Base-by-base conservation (phyloP, 2,888 invertebrate genomes). In the Lasius platythorax region DNA sequence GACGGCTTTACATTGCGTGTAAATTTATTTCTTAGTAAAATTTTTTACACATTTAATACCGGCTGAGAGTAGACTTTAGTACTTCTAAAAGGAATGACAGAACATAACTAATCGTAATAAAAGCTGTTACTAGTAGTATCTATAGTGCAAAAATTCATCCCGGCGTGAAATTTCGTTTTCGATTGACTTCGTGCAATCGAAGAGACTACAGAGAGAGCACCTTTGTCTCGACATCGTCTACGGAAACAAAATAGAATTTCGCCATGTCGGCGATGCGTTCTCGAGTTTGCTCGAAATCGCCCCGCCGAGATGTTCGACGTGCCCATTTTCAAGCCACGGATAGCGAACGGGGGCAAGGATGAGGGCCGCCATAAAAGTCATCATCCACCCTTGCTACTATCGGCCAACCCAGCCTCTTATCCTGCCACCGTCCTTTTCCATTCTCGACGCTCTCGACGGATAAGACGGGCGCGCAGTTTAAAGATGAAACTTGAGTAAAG, bases 281-380 rank as follows among this genome's bases (percentile, higher is more conserved):
- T 78, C 87, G 78, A 89, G 86, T 75, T 78, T 37, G 50, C 58
- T 79, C 66, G 79, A 83, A 88, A 89, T 89, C 86, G 75, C 74
- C 67, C 82, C 61, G 81, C 37, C 64, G 73, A 67, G 88, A 79
- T 61, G 61, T 73, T 79, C 58, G 61, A 81, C 84, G 73, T 53
- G 73, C 63, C 89, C 75, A 74, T 87, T 89, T 87, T 84, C 87
- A 66, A 68, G 63, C 56, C 78, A 53, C 37, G 67, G 70, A 79
- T 74, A 81, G 73, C 82, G 63, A 30, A 15, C 18, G 58, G 64
- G 82, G 18, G 33, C 37, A 50, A 56, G 33, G 33, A 58, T 23
- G 74, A 75, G 56, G 56, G 75, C 61, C 85, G 68, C 63, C 67
- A 74, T 87, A 89, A 89, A 89, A 86, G 86, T 90, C 86, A 87